phyloP scores from a whole-genome alignment of 2,888 invertebrate species.

The Pyrgus malvae region DNA sequence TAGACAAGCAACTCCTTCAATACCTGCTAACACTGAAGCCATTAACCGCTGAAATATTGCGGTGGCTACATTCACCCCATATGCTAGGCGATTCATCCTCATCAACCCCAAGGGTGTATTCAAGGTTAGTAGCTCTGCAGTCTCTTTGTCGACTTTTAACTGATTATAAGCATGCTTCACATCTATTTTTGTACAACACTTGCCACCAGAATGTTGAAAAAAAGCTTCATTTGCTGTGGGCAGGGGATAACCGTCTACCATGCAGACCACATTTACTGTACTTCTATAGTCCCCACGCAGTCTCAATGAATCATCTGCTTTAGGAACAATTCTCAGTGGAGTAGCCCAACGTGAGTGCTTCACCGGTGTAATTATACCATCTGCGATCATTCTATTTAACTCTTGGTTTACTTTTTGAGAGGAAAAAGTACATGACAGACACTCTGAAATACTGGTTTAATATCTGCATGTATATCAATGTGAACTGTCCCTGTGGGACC shows the following conservation, averaged over 20 bases:
- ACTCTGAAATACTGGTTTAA: neutral
- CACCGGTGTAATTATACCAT: neutral
- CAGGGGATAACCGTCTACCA: neutral
- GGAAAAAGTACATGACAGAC: neutral
- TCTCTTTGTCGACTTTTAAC: conserved; percentile 25
- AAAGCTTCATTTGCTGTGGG: neutral
- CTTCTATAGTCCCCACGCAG: neutral
- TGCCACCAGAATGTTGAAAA: conserved; percentile 12
- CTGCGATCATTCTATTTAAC: neutral
- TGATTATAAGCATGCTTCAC: conserved; percentile 35
- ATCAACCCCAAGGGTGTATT: conserved; percentile 30
- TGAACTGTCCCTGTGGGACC: conserved; percentile 1
- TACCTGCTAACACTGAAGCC: conserved; percentile 24
- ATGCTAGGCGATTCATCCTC: conserved; percentile 30
- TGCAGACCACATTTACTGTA: neutral
- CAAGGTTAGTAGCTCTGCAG: conserved; percentile 28
- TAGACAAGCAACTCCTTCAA: conserved; percentile 28
- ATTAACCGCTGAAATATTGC: conserved; percentile 30
- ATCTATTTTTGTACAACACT: conserved; percentile 33
- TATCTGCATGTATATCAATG: neutral
- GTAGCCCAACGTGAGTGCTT: neutral
- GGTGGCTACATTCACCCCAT: conserved; percentile 29
- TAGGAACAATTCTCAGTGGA: neutral
- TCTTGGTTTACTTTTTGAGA: neutral
- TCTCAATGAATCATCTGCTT: neutral